Conservation (phyloP, 1,140 invertebrate genomes). For the Drosophila melanica region DNA sequence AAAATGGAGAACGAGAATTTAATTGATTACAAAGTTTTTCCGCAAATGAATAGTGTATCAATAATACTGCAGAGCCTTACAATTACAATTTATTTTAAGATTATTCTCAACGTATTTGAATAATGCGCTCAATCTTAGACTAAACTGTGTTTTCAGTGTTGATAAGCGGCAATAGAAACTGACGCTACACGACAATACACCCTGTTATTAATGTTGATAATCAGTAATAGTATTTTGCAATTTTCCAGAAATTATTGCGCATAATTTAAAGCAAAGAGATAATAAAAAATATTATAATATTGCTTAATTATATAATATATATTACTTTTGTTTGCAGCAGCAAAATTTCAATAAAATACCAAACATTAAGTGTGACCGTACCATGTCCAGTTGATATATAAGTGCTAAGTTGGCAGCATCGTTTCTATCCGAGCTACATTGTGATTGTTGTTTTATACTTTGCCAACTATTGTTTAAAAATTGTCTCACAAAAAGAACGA, state of each 20-base stretch:
- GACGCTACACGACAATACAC: no score
- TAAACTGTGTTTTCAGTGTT: not conserved
- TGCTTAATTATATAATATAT: no score
- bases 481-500: not conserved
- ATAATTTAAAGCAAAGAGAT: no score
- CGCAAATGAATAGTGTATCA: not conserved
- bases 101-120: not conserved
- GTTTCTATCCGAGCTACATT: conserved; percentile 6
- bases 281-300: no score
- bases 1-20: conserved; percentile 18
- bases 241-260: not conserved
- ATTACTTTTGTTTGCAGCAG: no score
- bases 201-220: not conserved
- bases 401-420: conserved; percentile 19
- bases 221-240: not conserved
- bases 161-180: no score
- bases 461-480: not conserved
- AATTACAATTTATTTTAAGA: not conserved
- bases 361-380: conserved; percentile 3
- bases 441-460: conserved; percentile 16
- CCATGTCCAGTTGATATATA: not conserved
- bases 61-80: not conserved
- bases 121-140: not conserved
- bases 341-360: not conserved
- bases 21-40: not conserved